A percentile compares a stretch with the other conserved stretches of the same genome.
Evolutionary conservation across 2,113 vertebrate genomes (phyloP).

Genomic region (Theristicus caerulescens): DNA sequence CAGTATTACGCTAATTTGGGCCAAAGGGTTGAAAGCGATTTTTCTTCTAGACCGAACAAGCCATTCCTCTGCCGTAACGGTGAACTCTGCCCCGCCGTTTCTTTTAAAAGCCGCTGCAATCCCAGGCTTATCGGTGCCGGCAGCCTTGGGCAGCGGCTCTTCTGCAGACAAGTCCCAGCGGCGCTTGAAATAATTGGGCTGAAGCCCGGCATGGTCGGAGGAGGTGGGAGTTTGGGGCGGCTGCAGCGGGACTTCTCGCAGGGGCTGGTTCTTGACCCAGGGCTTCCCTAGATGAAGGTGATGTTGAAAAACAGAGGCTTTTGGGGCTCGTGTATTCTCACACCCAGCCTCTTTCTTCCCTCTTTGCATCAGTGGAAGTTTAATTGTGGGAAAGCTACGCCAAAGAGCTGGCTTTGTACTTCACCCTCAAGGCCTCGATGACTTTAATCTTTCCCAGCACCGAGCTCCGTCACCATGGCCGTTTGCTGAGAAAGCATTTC

Average conservation of each 20-base stretch:
- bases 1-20: not conserved
- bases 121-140: accelerated
- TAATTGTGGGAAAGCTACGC: conserved; percentile 20
- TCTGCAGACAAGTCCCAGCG: not conserved
- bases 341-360: not conserved
- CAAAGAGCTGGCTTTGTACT: conserved; percentile 15
- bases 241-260: accelerated
- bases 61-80: accelerated
- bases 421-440: conserved; percentile 32
- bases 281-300: not conserved
- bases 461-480: not conserved
- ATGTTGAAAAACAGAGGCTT: not conserved
- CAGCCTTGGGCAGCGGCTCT: not conserved
- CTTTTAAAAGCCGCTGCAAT: accelerated
- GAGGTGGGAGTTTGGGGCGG: not conserved
- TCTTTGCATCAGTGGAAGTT: not conserved
- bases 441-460: conserved; percentile 32
- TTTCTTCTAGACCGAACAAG: not conserved
- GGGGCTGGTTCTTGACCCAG: not conserved
- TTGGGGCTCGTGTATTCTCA: not conserved
- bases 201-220: accelerated
- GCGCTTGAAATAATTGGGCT: not conserved
- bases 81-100: not conserved
- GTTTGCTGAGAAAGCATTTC: conserved; percentile 28
- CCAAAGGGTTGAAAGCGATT: not conserved